Evolutionary conservation across 2,888 invertebrate species (phyloP), one percentile per base, ranked within the genome.

Genomic region (Phlogophora meticulosa): DNA sequence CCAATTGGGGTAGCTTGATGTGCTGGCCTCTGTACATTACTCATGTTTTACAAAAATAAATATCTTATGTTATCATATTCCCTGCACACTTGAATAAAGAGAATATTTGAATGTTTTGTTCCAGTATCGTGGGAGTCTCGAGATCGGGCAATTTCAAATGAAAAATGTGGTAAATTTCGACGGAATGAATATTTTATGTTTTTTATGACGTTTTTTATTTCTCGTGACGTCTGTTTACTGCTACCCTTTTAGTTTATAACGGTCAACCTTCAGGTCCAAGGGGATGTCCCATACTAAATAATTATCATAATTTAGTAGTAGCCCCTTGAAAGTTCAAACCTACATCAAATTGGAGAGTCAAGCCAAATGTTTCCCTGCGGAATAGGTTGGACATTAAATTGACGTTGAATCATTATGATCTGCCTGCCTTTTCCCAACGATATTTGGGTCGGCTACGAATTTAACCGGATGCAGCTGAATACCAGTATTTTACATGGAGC

Each of bases 241-340:
- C 2, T 38, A 28, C 28, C 38, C 22, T 52, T 45, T 28, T 13
- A 20, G 15, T 71, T 71, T 71, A n/a, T 28, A 42, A 24, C 22
- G 38, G 46, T 32, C 13, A 9, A 38, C 34, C 11, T 13, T 24
- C 7, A 28, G 45, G 13, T 32, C 32, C 4, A 53, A 42, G 2
- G 36, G 57, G 63, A 52, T 20, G 1, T 17, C 10, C 10, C 22
- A 32, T 52, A 51, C 4, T 17, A 36, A n/a, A 32, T 36, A 52
- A 42, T 45, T 71, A 28, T 28, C n/a, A 38, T 70, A 71, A 32
- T 55, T 22, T 9, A 34, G 32, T 53, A 10, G 10, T 11, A 10
- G 5, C n/a, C 42, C 4, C 46, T 38, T 42, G 9, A 58, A 22
- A 32, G 48, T 59, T 46, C 38, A 42, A 20, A 4, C 4, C 13